Conservation (phyloP, 2,797 vertebrate species). For the Aphelocoma californica region DNA sequence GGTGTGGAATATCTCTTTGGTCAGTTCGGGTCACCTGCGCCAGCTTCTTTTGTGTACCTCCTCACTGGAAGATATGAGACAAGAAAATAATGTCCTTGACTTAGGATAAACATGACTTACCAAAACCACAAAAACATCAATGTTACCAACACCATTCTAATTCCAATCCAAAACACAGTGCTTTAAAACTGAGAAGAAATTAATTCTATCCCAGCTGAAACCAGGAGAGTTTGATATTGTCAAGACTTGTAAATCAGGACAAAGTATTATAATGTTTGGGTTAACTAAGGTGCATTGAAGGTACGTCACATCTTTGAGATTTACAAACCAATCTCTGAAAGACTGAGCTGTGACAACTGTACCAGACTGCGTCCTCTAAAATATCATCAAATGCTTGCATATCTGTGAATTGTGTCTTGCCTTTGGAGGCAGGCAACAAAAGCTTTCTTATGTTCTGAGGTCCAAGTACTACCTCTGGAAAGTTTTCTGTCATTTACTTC, state of each 20-base stretch:
- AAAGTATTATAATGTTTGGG: background rate
- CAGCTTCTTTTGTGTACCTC: background rate
- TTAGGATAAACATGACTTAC: background rate
- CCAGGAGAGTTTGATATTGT: background rate
- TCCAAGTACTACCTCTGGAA: background rate
- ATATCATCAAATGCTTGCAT: background rate
- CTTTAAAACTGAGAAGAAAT: background rate
- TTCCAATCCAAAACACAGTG: background rate
- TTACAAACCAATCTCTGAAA: background rate
- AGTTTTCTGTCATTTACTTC: background rate
- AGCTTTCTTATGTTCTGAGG: background rate
- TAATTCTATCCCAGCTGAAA: background rate
- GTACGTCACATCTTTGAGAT: background rate
- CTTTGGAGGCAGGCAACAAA: background rate
- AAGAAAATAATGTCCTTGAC: background rate
- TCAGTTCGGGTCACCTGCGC: background rate
- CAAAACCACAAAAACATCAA: background rate
- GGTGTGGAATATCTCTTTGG: background rate
- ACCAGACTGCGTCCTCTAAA: constrained; percentile 33
- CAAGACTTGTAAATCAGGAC: background rate
- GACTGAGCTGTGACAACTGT: background rate
- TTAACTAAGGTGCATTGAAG: too few species aligned
- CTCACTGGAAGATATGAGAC: background rate
- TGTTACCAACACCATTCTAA: background rate
- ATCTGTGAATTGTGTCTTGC: constrained; percentile 30